Conservation (phyloP, 2,113 vertebrate genomes). For the Gnathonemus longibarbis region DNA sequence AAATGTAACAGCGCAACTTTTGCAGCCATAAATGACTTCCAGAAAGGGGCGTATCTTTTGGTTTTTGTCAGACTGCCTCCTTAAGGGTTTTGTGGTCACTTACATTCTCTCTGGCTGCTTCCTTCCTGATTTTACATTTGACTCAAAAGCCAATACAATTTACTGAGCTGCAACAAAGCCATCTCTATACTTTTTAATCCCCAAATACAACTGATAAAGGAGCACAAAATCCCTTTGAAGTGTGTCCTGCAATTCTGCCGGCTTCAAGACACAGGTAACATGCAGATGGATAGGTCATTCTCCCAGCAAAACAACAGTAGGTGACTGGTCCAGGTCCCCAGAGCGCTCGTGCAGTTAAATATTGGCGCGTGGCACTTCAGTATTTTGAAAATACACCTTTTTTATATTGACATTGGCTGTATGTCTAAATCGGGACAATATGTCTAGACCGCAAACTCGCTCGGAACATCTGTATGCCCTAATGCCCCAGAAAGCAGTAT, state of each 20-base stretch:
- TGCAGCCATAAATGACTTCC: neutral
- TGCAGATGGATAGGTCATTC: neutral
- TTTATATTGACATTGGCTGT: neutral
- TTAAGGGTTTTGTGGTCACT: neutral
- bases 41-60: neutral
- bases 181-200: neutral
- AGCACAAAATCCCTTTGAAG: neutral
- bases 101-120: neutral
- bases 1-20: neutral
- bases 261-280: neutral
- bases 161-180: neutral
- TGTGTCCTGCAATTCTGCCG: neutral
- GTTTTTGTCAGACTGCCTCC: no score
- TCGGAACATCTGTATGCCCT: neutral
- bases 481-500: neutral
- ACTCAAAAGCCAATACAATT: neutral
- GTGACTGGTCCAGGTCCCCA: neutral
- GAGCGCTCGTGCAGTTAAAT: neutral
- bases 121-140: neutral
- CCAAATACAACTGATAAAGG: neutral
- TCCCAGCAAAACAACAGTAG: neutral
- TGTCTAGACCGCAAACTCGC: neutral
- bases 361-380: neutral
- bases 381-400: neutral
- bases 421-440: neutral